phyloP scores from a whole-genome alignment of 2,797 vertebrate genomes.

The Vireo griseus region DNA sequence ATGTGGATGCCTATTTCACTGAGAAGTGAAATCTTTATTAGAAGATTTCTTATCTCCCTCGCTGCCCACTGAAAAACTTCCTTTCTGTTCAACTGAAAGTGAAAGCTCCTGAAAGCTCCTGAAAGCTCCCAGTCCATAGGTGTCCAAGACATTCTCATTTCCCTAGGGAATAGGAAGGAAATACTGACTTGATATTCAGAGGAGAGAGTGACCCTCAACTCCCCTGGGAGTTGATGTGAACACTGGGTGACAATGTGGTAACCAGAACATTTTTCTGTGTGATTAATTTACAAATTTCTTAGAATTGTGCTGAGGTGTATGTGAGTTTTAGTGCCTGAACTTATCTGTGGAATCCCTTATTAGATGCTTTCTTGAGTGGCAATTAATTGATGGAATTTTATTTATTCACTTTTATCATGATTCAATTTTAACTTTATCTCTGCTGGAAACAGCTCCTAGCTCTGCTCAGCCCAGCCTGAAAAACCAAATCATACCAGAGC shows the following conservation, averaged over 20 bases:
- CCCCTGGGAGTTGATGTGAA: background rate
- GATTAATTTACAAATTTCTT: background rate
- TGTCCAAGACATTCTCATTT: background rate
- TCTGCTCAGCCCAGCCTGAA: background rate
- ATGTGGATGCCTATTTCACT: background rate
- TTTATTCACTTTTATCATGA: background rate
- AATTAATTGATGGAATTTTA: background rate
- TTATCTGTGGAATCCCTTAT: background rate
- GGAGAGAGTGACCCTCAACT: background rate
- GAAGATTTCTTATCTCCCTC: constrained; percentile 27
- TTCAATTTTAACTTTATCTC: background rate
- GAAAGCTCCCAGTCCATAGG: background rate
- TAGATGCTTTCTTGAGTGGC: background rate
- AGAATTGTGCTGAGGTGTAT: background rate
- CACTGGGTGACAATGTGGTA: background rate
- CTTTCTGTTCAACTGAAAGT: background rate
- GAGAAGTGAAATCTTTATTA: constrained; percentile 33
- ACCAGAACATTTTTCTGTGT: background rate
- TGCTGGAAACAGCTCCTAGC: background rate
- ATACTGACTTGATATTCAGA: background rate
- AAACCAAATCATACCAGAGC: background rate
- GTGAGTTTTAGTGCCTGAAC: background rate
- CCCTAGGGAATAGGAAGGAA: background rate
- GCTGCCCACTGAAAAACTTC: background rate
- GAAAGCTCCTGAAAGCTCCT: background rate